Conservation (phyloP, 2,113 vertebrate genomes). For the Hippolais icterina region DNA sequence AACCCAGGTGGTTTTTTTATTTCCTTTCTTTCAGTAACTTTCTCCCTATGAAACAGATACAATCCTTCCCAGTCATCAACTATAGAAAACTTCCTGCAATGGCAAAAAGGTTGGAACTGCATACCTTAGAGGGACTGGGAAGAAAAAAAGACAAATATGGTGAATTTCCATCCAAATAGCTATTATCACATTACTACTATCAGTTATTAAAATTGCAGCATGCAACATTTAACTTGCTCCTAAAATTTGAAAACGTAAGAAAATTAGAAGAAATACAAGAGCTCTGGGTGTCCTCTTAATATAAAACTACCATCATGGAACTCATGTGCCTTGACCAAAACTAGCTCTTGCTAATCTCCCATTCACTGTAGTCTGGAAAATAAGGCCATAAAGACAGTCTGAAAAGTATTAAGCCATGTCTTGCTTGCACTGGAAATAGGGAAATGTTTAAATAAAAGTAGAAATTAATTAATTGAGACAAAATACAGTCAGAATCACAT, state of each 20-base stretch:
- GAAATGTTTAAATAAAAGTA: not conserved
- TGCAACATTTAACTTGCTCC: not conserved
- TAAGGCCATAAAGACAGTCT: not conserved
- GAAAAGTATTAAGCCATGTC: not conserved
- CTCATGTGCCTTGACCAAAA: not conserved
- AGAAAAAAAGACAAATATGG: not conserved
- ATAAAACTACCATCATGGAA: not conserved
- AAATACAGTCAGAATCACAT: not conserved
- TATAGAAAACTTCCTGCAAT: not conserved
- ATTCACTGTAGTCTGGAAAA: not conserved
- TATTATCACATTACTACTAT: not conserved
- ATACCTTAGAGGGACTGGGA: not conserved
- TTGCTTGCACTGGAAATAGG: not conserved
- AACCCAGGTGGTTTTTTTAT: rapidly evolving
- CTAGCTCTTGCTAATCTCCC: not conserved
- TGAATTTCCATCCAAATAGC: not conserved
- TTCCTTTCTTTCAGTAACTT: not conserved
- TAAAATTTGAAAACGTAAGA: not conserved
- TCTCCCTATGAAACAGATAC: slow-evolving; percentile 46
- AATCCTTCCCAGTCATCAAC: not conserved
- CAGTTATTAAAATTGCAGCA: not conserved
- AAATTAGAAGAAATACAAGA: not conserved
- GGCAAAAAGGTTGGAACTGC: not conserved
- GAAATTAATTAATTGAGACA: not conserved
- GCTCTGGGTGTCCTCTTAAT: not conserved